Evolutionary conservation across 2,888 invertebrate genomes (phyloP).

Genomic region (Spilarctia lutea): DNA sequence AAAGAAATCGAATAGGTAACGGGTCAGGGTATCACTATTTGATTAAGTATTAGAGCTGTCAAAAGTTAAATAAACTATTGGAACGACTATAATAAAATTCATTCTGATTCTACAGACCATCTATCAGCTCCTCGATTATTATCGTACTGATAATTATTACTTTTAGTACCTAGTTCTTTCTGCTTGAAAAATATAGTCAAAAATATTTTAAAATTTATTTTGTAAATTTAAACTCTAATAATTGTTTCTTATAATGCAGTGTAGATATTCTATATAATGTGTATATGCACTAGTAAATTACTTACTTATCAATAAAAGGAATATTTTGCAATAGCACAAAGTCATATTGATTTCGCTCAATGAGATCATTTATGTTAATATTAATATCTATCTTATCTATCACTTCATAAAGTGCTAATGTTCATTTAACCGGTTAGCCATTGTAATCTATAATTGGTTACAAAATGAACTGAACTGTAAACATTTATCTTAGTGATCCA

Average conservation of each 20-base stretch:
- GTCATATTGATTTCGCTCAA: conserved; percentile 10
- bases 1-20: too few relatives aligned
- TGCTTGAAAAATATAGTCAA: neutral
- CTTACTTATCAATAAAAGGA: conserved; percentile 29
- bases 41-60: too few relatives aligned
- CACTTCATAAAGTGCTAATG: conserved; percentile 26
- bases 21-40: too few relatives aligned
- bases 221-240: neutral
- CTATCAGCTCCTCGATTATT: too few relatives aligned
- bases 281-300: neutral
- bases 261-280: neutral
- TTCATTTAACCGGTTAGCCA: conserved; percentile 33
- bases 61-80: too few relatives aligned
- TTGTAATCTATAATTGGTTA: conserved; percentile 55
- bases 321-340: conserved; percentile 22
- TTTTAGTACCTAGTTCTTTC: neutral
- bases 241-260: neutral
- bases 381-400: conserved; percentile 33
- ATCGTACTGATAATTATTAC: neutral
- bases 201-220: neutral
- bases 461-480: conserved; percentile 55
- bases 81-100: too few relatives aligned
- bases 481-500: conserved; percentile 57
- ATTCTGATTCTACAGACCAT: too few relatives aligned
- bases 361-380: conserved; percentile 28